Evolutionary conservation across 2,113 vertebrate genomes (phyloP).

Genomic region (Neolamprologus falcicula): DNA sequence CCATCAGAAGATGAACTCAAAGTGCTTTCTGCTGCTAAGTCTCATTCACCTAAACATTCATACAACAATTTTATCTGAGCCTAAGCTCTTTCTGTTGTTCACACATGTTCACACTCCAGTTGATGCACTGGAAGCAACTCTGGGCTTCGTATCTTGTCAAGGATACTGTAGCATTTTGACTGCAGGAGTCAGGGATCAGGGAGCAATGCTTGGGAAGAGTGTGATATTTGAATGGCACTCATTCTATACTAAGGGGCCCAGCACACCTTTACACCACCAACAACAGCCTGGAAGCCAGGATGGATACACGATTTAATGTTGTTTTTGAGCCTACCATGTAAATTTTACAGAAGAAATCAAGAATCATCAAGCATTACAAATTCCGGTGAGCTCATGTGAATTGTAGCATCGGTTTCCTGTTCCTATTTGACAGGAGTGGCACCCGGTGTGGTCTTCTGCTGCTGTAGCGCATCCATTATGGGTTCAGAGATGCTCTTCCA

Average conservation of each 20-base stretch:
- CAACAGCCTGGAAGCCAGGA: not conserved
- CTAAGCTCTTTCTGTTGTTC: not conserved
- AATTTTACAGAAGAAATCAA: not conserved
- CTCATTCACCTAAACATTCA: not conserved
- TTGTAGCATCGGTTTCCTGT: not conserved
- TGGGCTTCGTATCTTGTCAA: accelerated
- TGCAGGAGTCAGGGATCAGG: not conserved
- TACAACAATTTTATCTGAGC: not conserved
- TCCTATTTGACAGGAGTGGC: not conserved
- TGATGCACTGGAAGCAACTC: not conserved
- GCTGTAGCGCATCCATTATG: not conserved
- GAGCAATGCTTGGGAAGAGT: not conserved
- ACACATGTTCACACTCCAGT: not conserved
- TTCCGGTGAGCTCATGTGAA: accelerated
- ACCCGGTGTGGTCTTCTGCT: not conserved
- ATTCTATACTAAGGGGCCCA: not conserved
- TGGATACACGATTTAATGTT: not conserved
- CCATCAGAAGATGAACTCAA: not conserved
- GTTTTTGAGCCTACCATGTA: not conserved
- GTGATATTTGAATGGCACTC: not conserved
- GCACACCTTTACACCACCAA: not conserved
- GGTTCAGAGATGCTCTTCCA: accelerated
- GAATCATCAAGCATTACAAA: not conserved
- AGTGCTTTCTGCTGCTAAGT: not conserved
- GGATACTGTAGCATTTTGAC: not conserved